Evolutionary conservation across 2,888 invertebrate species (phyloP), one percentile per base, ranked within the genome.

Genomic region (Tinea trinotella): DNA sequence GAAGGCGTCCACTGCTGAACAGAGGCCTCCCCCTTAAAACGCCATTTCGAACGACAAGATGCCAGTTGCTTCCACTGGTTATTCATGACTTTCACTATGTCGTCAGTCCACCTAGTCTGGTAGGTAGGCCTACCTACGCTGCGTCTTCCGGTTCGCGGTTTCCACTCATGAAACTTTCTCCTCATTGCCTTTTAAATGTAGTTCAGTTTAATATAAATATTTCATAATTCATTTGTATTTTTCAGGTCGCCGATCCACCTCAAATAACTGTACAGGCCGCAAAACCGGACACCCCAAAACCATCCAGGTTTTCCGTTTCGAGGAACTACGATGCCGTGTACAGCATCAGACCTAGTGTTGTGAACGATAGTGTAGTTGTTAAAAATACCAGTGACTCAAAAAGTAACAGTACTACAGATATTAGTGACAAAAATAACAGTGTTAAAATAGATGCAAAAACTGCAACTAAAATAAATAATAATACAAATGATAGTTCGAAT

Each of bases 261-360:
- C 67, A 75, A 54, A 76, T 80, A 1, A 91, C 69, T 88, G 90
- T 68, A 67, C 90, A 67, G 83, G 90, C 66, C 72, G 89, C 59
- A 84, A 82, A 66, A 76, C 88, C 57, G 82, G 89, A 65, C 81
- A 90, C 66, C 67, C 88, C 90, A 76, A 64, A 88, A 57, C 66
- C 68, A 2, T 87, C 74, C 3, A 64, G 85, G 0, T 85, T 85
- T 62, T 83, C 84, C 0, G 85, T 85, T 0, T 80, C 85, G 0
- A 67, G 85, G n/a, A 85, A 84, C 63, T 78, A 76, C 58, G 85
- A 85, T 54, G 60, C 71, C 0, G 64, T 71, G 1, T 84, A 81
- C 60, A 76, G 74, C 50, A 70, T 71, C 6, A 62, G 68, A 1
- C 62, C 56, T 0, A 50, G 52, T 35, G 53, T 36, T n/a, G 53